phyloP scores from a whole-genome alignment of 2,797 vertebrate species.

The Podarcis siculus region DNA sequence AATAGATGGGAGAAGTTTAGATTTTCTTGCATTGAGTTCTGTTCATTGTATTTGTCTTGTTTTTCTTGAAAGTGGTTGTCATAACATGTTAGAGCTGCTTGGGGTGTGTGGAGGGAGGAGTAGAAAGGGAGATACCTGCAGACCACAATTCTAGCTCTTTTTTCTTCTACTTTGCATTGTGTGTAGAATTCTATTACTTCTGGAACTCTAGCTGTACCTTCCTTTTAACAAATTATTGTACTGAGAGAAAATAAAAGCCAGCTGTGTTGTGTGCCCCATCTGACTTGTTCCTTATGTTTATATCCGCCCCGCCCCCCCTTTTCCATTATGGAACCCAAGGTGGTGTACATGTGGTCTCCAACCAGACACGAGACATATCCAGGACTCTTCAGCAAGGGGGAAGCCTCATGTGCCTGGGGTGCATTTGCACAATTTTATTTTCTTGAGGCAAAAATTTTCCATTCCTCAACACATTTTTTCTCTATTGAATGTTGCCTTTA shows the following conservation, averaged over 20 bases:
- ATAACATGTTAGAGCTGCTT: background rate
- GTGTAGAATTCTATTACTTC: background rate
- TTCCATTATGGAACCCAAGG: too few species aligned
- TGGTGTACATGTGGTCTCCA: too few species aligned
- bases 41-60: background rate
- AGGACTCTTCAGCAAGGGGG: too few species aligned
- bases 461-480: background rate
- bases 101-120: too few species aligned
- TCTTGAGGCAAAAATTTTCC: background rate
- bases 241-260: background rate
- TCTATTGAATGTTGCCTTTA: background rate
- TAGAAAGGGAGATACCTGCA: background rate
- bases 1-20: too few species aligned
- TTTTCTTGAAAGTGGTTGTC: background rate
- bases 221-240: background rate
- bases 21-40: background rate
- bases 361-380: too few species aligned
- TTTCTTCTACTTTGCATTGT: background rate
- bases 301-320: too few species aligned
- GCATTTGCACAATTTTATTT: background rate
- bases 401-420: too few species aligned
- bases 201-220: background rate
- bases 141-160: background rate
- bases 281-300: background rate
- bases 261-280: background rate